These are phyloP conservation scores for Nipponia nippon DNA, from an alignment of 2,113 vertebrate genomes.

Conservation along the genomic window DNA sequence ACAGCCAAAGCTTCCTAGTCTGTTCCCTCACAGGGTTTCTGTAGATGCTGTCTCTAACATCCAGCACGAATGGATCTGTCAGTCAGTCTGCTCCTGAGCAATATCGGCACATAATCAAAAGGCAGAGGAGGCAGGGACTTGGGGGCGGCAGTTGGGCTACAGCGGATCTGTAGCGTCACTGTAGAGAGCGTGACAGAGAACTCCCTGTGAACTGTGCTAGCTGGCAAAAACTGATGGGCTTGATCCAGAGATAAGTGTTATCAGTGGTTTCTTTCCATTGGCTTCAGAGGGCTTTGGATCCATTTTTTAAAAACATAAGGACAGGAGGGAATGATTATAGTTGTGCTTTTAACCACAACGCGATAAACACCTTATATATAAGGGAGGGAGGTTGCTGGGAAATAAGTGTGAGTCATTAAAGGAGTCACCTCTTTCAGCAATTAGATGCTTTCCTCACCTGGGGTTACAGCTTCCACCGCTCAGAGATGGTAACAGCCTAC, in stretches of 20 bases:
- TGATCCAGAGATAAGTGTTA: neutral
- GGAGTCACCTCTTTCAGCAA: neutral
- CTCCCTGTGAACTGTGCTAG: neutral
- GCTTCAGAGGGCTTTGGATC: neutral
- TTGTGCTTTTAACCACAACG: neutral
- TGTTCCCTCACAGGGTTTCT: neutral
- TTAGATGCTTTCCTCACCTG: neutral
- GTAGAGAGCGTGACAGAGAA: neutral
- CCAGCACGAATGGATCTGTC: neutral
- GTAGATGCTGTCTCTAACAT: neutral
- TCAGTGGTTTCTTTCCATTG: neutral
- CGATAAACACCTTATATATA: fast-evolving
- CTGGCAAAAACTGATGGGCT: neutral
- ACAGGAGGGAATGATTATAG: neutral
- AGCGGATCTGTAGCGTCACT: fast-evolving
- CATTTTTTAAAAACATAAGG: neutral
- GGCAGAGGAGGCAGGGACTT: neutral
- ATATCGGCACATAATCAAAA: neutral
- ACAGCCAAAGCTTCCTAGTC: neutral
- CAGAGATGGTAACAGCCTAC: neutral
- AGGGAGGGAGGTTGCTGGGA: neutral
- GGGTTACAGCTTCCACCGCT: neutral
- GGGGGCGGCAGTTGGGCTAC: fast-evolving
- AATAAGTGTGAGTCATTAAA: neutral
- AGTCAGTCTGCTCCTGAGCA: neutral